These are phyloP conservation scores for Boulengeromyrus knoepffleri DNA, from an alignment of 2,113 vertebrate species.

Conservation along the genomic window DNA sequence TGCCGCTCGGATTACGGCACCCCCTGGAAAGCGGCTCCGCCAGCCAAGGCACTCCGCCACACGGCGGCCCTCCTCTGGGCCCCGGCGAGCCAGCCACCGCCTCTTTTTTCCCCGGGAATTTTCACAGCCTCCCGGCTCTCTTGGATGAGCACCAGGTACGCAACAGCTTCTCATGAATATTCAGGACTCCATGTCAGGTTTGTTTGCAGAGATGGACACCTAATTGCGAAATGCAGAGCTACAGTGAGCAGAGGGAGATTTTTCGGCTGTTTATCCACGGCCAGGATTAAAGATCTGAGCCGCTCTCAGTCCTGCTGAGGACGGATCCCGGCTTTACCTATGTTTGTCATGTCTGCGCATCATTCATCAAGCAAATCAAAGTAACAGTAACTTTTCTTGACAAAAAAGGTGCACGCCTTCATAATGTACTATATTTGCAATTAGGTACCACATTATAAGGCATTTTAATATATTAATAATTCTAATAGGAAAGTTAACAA, in stretches of 20 bases:
- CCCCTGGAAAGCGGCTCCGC: neutral
- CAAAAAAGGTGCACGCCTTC: neutral
- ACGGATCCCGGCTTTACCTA: neutral
- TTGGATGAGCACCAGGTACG: slow-evolving; percentile 27
- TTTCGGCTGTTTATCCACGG: slow-evolving; percentile 14
- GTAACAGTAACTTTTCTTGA: neutral
- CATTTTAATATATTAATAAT: neutral
- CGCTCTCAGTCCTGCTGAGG: neutral
- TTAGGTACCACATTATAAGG: neutral
- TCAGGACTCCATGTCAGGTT: slow-evolving; percentile 26
- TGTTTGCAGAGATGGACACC: slow-evolving; percentile 25
- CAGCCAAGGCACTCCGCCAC: neutral
- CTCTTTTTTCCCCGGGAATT: slow-evolving; percentile 11
- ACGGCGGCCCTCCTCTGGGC: neutral
- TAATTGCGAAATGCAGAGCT: slow-evolving; percentile 26
- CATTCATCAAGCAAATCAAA: neutral
- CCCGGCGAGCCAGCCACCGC: neutral
- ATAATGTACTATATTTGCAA: neutral
- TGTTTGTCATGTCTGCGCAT: neutral
- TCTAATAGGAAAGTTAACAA: neutral
- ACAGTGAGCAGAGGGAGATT: slow-evolving; percentile 8
- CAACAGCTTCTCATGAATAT: slow-evolving; percentile 49
- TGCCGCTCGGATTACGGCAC: neutral
- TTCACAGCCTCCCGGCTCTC: slow-evolving; percentile 17
- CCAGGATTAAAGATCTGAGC: neutral